Percentiles rank a stretch among this genome's conserved stretches.
Conservation (phyloP, 2,888 invertebrate species). For the Limnephilus rhombicus region DNA sequence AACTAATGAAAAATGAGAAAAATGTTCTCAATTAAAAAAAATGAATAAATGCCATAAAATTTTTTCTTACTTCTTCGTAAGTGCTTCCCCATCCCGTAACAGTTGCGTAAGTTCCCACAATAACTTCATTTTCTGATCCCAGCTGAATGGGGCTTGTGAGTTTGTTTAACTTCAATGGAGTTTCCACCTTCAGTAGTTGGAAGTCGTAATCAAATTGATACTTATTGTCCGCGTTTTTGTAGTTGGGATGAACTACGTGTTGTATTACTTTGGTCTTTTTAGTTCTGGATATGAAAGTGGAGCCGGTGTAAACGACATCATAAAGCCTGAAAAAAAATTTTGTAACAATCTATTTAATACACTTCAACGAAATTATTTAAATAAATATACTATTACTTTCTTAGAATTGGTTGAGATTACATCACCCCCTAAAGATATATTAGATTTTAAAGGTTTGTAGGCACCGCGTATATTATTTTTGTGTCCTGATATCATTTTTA, state of each 20-base stretch:
- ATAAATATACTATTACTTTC: too few species aligned
- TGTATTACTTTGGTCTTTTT: slow-evolving; percentile 23
- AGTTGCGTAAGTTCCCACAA: slow-evolving; percentile 73
- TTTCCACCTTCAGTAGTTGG: slow-evolving; percentile 56
- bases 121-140: slow-evolving; percentile 74
- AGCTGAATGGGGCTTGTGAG: slow-evolving; percentile 73
- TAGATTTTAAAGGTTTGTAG: too few species aligned
- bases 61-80: slow-evolving; percentile 45
- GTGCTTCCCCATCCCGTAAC: slow-evolving; percentile 75
- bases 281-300: slow-evolving; percentile 48
- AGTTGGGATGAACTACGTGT: slow-evolving; percentile 58
- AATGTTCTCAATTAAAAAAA: too few species aligned
- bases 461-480: too few species aligned
- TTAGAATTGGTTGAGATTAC: too few species aligned
- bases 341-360: too few species aligned
- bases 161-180: slow-evolving; percentile 70
- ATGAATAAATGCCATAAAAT: not conserved
- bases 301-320: slow-evolving; percentile 37
- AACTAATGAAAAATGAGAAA: too few species aligned
- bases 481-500: too few species aligned
- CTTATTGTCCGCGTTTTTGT: not conserved
- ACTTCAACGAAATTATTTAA: too few species aligned
- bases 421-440: too few species aligned
- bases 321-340: not conserved
- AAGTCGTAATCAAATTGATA: slow-evolving; percentile 59